phyloP scores from a whole-genome alignment of 2,797 vertebrate species.

The Chelon labrosus region DNA sequence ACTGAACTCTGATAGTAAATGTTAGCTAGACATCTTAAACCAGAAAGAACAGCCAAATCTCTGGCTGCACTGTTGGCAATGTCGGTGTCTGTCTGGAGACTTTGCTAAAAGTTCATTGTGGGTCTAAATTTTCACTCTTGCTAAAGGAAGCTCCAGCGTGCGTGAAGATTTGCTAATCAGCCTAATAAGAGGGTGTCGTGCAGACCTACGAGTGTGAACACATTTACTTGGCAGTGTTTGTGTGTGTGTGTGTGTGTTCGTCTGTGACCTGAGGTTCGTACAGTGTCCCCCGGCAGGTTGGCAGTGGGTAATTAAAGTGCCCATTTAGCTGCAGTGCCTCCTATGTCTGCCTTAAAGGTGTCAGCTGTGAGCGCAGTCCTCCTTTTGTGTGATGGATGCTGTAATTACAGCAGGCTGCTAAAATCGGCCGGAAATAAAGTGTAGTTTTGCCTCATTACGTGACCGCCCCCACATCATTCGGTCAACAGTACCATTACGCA shows the following conservation, averaged over 20 bases:
- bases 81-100: not conserved
- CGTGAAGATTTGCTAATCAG: constrained; percentile 24
- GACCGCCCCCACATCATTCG: not conserved
- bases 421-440: constrained; percentile 37
- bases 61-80: too few species aligned
- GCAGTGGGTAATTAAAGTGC: constrained; percentile 76
- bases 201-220: not conserved
- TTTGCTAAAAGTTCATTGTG: constrained; percentile 4
- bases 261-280: constrained; percentile 32
- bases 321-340: constrained; percentile 58
- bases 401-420: constrained; percentile 64
- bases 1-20: too few species aligned
- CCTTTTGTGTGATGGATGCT: constrained; percentile 61
- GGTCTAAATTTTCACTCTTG: not conserved
- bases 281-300: constrained; percentile 42
- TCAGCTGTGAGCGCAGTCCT: constrained; percentile 49
- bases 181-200: constrained; percentile 49
- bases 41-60: too few species aligned
- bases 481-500: constrained; percentile 6
- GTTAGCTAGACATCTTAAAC: too few species aligned
- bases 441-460: constrained; percentile 7
- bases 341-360: constrained; percentile 65
- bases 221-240: not conserved
- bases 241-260: constrained; percentile 28
- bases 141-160: not conserved